Evolutionary conservation across 1,140 invertebrate genomes (phyloP).

Genomic region (Atta colombica): DNA sequence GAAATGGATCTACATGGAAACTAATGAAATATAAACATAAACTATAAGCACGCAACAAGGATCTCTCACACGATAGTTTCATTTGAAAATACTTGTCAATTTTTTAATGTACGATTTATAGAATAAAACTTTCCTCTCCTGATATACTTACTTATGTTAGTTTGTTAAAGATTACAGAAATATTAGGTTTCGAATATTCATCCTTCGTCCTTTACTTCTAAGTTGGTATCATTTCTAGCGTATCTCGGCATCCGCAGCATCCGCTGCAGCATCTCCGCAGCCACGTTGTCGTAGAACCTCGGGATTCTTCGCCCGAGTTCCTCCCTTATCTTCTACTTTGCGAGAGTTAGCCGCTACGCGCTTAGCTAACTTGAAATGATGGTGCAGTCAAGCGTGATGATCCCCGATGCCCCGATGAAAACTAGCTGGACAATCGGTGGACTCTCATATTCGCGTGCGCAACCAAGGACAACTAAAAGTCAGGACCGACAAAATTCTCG

Average conservation of each 20-base stretch:
- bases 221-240: constrained; percentile 1
- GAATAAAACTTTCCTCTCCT: not conserved
- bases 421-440: constrained; percentile 33
- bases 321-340: constrained; percentile 65
- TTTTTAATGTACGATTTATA: not conserved
- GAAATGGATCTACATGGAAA: constrained; percentile 28
- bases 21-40: constrained; percentile 11
- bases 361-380: constrained; percentile 67
- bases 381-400: constrained; percentile 66
- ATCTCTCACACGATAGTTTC: not conserved
- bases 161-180: not conserved
- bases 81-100: not conserved
- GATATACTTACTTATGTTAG: not conserved
- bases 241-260: constrained; percentile 29
- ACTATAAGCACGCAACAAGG: not conserved
- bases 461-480: not conserved
- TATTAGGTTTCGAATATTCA: not conserved
- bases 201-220: not conserved
- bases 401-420: constrained; percentile 55
- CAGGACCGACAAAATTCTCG: not conserved
- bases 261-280: not conserved
- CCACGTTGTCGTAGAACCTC: constrained; percentile 12
- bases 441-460: not conserved
- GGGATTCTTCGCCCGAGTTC: constrained; percentile 5
- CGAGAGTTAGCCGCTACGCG: constrained; percentile 51